A percentile compares a stretch with the other conserved stretches of the same genome.
Conservation (phyloP, 2,113 vertebrate species). For the Etia nguti region DNA sequence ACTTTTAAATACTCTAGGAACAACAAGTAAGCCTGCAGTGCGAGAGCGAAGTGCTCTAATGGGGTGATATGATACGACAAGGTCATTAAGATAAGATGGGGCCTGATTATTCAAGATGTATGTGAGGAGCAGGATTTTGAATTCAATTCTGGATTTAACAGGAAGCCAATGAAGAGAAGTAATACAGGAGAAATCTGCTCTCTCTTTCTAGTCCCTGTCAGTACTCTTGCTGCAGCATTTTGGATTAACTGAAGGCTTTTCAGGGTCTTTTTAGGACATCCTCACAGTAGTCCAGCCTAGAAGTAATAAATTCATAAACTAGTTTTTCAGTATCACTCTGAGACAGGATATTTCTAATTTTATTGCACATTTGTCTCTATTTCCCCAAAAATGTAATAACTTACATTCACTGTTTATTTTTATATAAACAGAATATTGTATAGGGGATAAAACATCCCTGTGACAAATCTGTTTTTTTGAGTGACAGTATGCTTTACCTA, state of each 20-base stretch:
- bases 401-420: background rate
- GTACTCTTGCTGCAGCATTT: background rate
- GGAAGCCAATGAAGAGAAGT: background rate
- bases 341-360: background rate
- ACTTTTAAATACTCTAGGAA: no score
- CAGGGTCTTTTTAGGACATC: background rate
- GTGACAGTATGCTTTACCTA: background rate
- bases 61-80: background rate
- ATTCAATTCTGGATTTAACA: background rate
- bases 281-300: background rate
- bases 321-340: background rate
- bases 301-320: background rate
- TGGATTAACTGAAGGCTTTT: background rate
- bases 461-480: background rate
- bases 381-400: background rate
- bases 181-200: background rate
- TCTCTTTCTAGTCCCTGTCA: background rate
- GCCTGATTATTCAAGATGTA: background rate
- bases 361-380: background rate
- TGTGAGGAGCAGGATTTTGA: background rate
- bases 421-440: background rate
- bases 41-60: background rate
- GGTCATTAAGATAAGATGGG: background rate
- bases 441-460: background rate
- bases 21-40: no score